Conservation (phyloP, 1,140 invertebrate genomes). For the Venustaconcha ellipsiformis region DNA sequence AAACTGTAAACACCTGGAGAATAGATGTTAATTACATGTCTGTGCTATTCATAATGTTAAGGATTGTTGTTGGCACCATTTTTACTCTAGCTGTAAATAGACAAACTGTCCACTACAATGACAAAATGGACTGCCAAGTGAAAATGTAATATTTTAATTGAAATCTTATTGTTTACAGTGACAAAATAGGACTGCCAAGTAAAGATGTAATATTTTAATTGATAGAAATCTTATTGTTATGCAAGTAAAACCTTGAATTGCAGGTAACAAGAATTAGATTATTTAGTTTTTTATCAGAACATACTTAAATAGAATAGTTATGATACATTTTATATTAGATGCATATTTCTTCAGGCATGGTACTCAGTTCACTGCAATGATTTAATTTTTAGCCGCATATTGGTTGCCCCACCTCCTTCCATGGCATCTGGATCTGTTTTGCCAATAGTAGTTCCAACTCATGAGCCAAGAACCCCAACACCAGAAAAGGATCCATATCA, state of each 20-base stretch:
- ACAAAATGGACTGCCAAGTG: too few relatives aligned
- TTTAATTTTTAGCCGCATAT: slow-evolving; percentile 43
- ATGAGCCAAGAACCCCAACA: slow-evolving; percentile 34
- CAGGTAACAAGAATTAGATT: neutral
- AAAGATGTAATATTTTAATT: too few relatives aligned
- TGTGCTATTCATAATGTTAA: too few relatives aligned
- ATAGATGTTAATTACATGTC: too few relatives aligned
- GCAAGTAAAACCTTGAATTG: neutral
- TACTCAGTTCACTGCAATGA: neutral
- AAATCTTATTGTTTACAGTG: too few relatives aligned
- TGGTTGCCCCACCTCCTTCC: slow-evolving; percentile 57
- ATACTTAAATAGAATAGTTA: neutral
- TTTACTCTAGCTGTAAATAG: too few relatives aligned
- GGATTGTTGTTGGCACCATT: too few relatives aligned
- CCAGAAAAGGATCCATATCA: slow-evolving; percentile 33
- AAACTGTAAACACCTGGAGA: too few relatives aligned
- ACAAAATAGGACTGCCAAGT: too few relatives aligned
- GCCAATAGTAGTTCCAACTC: neutral
- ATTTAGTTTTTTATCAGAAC: neutral
- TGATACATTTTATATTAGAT: neutral
- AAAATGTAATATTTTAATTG: too few relatives aligned
- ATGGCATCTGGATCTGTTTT: slow-evolving; percentile 30
- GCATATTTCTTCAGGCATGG: neutral
- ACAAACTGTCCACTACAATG: too few relatives aligned
- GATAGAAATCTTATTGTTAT: too few relatives aligned